A percentile compares a stretch with the other conserved stretches of the same genome.
Conservation (phyloP, 1,140 invertebrate genomes). For the Lordiphosa clarofinis region DNA sequence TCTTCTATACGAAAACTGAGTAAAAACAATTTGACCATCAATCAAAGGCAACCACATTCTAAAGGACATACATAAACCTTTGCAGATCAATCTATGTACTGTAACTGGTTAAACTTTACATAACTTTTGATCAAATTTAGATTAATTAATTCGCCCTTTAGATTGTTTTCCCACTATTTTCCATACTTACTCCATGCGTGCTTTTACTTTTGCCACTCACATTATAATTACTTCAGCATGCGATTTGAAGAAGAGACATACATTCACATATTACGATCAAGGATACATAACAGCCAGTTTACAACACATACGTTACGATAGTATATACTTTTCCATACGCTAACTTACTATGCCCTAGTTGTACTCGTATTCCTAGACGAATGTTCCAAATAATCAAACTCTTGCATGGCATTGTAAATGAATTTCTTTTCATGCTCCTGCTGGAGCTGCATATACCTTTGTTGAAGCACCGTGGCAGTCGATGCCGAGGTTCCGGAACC, state of each 20-base stretch:
- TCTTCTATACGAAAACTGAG: too few relatives aligned
- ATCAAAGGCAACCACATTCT: too few relatives aligned
- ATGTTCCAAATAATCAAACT: conserved; percentile 67
- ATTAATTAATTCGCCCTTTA: too few relatives aligned
- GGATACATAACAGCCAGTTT: conserved; percentile 35
- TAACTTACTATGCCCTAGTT: conserved; percentile 73
- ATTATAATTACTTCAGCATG: conserved; percentile 10
- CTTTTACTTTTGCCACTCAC: too few relatives aligned
- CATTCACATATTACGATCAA: conserved; percentile 11
- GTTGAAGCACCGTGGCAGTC: conserved; percentile 58
- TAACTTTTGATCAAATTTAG: too few relatives aligned
- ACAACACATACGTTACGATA: conserved; percentile 57
- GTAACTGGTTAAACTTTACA: too few relatives aligned
- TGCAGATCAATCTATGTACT: too few relatives aligned
- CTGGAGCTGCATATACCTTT: conserved; percentile 74
- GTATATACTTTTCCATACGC: conserved; percentile 38
- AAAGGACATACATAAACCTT: too few relatives aligned
- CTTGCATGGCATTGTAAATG: conserved; percentile 70
- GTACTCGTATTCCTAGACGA: conserved; percentile 17
- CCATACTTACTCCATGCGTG: too few relatives aligned
- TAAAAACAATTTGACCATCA: too few relatives aligned
- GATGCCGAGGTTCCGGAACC: conserved; percentile 26
- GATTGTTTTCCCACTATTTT: too few relatives aligned
- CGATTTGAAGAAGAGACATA: conserved; percentile 13
- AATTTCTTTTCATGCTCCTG: conserved; percentile 70